phyloP scores from a whole-genome alignment of 2,888 invertebrate genomes.

The Drosophila demipolita region DNA sequence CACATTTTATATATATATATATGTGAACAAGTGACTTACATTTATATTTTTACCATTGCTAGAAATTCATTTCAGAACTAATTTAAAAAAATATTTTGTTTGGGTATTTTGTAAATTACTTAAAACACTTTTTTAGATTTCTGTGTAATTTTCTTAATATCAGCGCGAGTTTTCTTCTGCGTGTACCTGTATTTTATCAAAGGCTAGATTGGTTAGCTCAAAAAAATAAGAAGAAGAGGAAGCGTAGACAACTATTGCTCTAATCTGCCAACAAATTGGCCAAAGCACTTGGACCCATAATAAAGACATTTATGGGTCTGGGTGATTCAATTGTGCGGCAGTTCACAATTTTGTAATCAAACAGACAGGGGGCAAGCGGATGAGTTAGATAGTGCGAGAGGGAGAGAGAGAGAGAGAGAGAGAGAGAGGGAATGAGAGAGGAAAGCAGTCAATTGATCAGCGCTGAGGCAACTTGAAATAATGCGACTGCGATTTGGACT shows the following conservation, averaged over 20 bases:
- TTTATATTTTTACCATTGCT: not conserved
- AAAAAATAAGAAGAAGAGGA: not conserved
- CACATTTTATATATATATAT: not conserved
- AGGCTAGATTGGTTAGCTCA: not conserved
- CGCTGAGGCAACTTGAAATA: slow-evolving; percentile 32
- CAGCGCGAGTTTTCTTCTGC: not conserved
- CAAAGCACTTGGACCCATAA: slow-evolving; percentile 64
- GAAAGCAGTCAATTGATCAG: slow-evolving; percentile 22
- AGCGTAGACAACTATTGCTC: slow-evolving; percentile 16
- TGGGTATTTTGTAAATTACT: not conserved
- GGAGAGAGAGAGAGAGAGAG: not conserved
- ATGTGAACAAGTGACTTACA: not conserved
- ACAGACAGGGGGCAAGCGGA: not conserved
- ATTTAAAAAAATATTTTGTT: not conserved
- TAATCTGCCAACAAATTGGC: slow-evolving; percentile 56
- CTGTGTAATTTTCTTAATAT: not conserved
- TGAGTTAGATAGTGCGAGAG: not conserved
- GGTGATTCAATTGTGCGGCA: slow-evolving; percentile 64
- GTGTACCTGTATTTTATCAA: not conserved
- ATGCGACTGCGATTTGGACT: slow-evolving; percentile 35
- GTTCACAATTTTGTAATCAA: slow-evolving; percentile 58
- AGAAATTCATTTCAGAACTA: not conserved
- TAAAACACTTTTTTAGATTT: not conserved
- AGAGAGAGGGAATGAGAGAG: not conserved
- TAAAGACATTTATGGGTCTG: slow-evolving; percentile 72